phyloP scores from a whole-genome alignment of 2,113 vertebrate species.

The Chamaea fasciata region DNA sequence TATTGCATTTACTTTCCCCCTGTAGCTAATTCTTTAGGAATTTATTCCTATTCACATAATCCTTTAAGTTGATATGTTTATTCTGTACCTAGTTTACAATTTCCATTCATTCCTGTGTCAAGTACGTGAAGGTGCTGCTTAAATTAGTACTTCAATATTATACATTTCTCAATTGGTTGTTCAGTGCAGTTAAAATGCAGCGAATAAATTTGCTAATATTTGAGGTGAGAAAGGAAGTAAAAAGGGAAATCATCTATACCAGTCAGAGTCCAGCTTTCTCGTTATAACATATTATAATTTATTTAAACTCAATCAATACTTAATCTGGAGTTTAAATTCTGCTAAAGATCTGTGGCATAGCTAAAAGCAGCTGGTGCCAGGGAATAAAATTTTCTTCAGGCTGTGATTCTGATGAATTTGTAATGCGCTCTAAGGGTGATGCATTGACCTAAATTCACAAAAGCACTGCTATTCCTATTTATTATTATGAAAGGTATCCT shows the following conservation, averaged over 20 bases:
- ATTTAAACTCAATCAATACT: constrained; percentile 64
- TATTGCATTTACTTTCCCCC: neutral
- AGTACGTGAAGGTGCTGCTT: neutral
- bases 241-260: neutral
- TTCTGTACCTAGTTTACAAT: neutral
- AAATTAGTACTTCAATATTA: neutral
- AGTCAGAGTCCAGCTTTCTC: constrained; percentile 11
- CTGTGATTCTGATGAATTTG: constrained; percentile 71
- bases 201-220: neutral
- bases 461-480: constrained; percentile 58
- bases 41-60: neutral
- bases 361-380: constrained; percentile 52
- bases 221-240: neutral
- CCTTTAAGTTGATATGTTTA: neutral
- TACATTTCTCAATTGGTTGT: neutral
- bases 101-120: neutral
- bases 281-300: constrained; percentile 55
- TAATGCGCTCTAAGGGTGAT: constrained; percentile 62
- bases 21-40: neutral
- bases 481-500: constrained; percentile 53
- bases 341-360: constrained; percentile 55
- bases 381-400: constrained; percentile 66
- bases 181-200: neutral
- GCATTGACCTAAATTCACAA: constrained; percentile 69
- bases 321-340: constrained; percentile 66